A percentile compares a stretch with the other conserved stretches of the same genome.
These are phyloP conservation scores for Agriotes lineatus DNA, from an alignment of 2,888 invertebrate genomes.

Conservation along the genomic window DNA sequence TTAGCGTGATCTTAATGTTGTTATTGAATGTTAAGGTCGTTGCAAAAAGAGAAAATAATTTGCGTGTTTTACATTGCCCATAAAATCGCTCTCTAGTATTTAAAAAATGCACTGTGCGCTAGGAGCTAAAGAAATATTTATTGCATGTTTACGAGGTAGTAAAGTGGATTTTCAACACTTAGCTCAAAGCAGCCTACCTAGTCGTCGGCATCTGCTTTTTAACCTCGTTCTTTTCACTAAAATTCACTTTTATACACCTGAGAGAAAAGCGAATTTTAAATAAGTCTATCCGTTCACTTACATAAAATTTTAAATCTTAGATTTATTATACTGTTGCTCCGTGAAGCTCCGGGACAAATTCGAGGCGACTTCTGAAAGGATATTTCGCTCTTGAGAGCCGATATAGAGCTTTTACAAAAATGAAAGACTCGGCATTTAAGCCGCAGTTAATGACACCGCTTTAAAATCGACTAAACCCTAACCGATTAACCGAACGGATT, in stretches of 20 bases:
- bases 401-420: background rate
- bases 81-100: no score
- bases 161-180: no score
- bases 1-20: no score
- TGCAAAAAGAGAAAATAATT: no score
- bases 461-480: conserved; percentile 13
- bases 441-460: conserved; percentile 11
- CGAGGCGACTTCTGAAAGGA: background rate
- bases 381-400: background rate
- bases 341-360: background rate
- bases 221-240: background rate
- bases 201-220: background rate
- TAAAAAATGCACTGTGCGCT: no score
- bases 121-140: no score
- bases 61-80: no score
- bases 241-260: background rate
- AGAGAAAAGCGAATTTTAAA: background rate
- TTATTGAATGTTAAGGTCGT: no score
- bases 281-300: background rate
- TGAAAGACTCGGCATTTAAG: conserved; percentile 7
- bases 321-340: background rate
- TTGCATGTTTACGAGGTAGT: no score
- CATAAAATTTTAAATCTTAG: background rate
- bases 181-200: background rate
- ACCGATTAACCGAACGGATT: conserved; percentile 15